A percentile compares a stretch with the other conserved stretches of the same genome.
These are phyloP conservation scores for Natator depressus DNA, from an alignment of 2,113 vertebrate genomes.

Conservation along the genomic window DNA sequence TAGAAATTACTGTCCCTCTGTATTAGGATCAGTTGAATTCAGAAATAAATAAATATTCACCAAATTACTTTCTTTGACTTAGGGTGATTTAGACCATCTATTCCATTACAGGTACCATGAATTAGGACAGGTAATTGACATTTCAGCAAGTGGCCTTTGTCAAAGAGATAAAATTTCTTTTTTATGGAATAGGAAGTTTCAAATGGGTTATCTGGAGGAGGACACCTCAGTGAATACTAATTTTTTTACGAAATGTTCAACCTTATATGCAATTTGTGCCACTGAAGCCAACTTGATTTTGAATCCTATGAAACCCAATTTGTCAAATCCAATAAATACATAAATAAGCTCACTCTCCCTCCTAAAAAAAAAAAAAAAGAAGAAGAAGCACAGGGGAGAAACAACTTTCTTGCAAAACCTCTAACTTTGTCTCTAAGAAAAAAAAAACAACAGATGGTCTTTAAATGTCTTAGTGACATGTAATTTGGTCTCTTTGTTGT, in stretches of 20 bases:
- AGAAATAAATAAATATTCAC: slow-evolving; percentile 56
- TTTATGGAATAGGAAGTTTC: slow-evolving; percentile 63
- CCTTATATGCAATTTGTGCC: slow-evolving; percentile 42
- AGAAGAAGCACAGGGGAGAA: neutral
- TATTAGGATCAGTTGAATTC: slow-evolving; percentile 45
- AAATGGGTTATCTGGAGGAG: slow-evolving; percentile 49
- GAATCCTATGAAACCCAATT: neutral
- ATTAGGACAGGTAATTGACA: slow-evolving; percentile 59
- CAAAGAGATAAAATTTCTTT: slow-evolving; percentile 60
- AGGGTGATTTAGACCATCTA: slow-evolving; percentile 50
- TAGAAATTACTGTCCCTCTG: slow-evolving; percentile 35
- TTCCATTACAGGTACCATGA: slow-evolving; percentile 61
- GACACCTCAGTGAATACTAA: slow-evolving; percentile 48
- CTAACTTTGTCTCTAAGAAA: neutral
- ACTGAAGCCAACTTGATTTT: slow-evolving; percentile 16
- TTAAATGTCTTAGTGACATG: neutral
- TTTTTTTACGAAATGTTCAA: slow-evolving; percentile 56
- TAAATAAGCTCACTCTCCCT: neutral
- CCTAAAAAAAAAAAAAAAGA: neutral
- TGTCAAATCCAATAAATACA: neutral
- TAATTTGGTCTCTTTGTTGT: neutral
- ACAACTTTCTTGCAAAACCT: neutral
- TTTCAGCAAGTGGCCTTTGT: slow-evolving; percentile 60
- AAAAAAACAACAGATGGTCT: neutral
- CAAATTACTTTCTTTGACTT: slow-evolving; percentile 28